phyloP scores from a whole-genome alignment of 1,140 invertebrate genomes.

The Harpegnathos saltator region DNA sequence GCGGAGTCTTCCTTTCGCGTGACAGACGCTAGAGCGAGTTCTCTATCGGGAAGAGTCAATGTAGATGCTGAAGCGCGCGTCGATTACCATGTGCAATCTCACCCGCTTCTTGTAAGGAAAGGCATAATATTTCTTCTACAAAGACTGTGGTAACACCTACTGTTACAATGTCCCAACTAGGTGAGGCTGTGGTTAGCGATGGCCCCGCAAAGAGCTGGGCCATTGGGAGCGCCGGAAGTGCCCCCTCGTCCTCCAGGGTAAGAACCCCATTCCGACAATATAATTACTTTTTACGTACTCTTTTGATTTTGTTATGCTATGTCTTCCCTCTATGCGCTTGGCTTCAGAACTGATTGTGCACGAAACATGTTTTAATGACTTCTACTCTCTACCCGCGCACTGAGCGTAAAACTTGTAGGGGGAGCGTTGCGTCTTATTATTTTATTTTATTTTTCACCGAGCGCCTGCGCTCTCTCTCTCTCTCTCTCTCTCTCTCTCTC shows the following conservation, averaged over 20 bases:
- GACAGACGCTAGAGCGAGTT: neutral
- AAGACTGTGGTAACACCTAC: slow-evolving; percentile 77
- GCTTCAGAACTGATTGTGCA: slow-evolving; percentile 85
- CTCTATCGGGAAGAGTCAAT: slow-evolving; percentile 6
- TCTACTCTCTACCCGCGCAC: slow-evolving; percentile 67
- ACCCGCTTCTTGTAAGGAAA: slow-evolving; percentile 70
- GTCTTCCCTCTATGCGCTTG: slow-evolving; percentile 84
- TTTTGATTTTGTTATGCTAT: slow-evolving; percentile 85
- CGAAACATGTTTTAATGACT: slow-evolving; percentile 78
- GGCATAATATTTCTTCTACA: slow-evolving; percentile 73
- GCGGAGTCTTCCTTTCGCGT: neutral
- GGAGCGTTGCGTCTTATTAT: slow-evolving; percentile 56
- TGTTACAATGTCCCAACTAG: slow-evolving; percentile 85
- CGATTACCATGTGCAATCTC: slow-evolving; percentile 34
- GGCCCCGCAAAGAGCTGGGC: slow-evolving; percentile 86
- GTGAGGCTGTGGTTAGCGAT: slow-evolving; percentile 86
- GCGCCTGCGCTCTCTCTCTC: slow-evolving; percentile 13
- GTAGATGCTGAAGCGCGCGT: slow-evolving; percentile 30
- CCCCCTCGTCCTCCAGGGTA: slow-evolving; percentile 88
- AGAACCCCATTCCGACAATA: slow-evolving; percentile 86
- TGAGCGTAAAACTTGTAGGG: slow-evolving; percentile 76
- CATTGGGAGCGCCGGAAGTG: slow-evolving; percentile 86
- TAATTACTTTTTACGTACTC: slow-evolving; percentile 60
- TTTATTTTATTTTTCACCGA: slow-evolving; percentile 37
- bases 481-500: slow-evolving; percentile 3